Conservation (phyloP, 2,797 vertebrate species). For the Glyptemys insculpta region DNA sequence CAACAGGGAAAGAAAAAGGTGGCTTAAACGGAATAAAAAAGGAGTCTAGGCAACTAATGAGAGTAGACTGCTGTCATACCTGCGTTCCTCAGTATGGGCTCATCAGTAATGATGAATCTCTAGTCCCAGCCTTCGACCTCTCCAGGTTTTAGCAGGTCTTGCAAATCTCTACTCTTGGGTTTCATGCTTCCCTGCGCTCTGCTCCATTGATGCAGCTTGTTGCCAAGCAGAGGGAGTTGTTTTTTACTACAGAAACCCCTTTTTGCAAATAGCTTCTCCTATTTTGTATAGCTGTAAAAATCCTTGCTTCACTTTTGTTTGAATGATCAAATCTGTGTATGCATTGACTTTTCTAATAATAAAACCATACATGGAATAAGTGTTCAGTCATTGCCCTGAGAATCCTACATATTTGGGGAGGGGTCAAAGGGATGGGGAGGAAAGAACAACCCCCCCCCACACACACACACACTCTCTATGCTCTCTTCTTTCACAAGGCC, state of each 20-base stretch:
- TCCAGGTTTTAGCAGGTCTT: constrained; percentile 51
- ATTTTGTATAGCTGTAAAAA: constrained; percentile 35
- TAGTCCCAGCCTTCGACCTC: constrained; percentile 40
- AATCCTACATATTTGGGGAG: neutral
- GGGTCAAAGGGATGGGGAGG: fast-evolving
- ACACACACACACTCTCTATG: neutral
- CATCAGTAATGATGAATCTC: constrained; percentile 33
- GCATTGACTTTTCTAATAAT: constrained; percentile 1
- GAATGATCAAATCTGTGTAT: constrained; percentile 10
- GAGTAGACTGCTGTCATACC: constrained; percentile 28
- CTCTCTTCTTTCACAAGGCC: neutral
- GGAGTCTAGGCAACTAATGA: constrained; percentile 29
- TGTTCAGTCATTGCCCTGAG: neutral
- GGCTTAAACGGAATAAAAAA: constrained; percentile 33
- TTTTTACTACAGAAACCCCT: constrained; percentile 29
- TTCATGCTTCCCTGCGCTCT: constrained; percentile 26
- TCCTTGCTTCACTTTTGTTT: neutral
- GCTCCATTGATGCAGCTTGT: neutral
- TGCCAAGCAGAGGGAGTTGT: neutral
- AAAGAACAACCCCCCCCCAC: neutral
- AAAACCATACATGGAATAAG: constrained; percentile 40
- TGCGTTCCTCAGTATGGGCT: constrained; percentile 51
- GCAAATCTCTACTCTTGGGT: constrained; percentile 40
- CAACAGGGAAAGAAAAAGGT: constrained; percentile 47
- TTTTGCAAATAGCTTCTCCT: constrained; percentile 31